Evolutionary conservation across 2,797 vertebrate genomes (phyloP), one percentile per base, ranked within the genome.

Genomic region (Siniperca obscura): DNA sequence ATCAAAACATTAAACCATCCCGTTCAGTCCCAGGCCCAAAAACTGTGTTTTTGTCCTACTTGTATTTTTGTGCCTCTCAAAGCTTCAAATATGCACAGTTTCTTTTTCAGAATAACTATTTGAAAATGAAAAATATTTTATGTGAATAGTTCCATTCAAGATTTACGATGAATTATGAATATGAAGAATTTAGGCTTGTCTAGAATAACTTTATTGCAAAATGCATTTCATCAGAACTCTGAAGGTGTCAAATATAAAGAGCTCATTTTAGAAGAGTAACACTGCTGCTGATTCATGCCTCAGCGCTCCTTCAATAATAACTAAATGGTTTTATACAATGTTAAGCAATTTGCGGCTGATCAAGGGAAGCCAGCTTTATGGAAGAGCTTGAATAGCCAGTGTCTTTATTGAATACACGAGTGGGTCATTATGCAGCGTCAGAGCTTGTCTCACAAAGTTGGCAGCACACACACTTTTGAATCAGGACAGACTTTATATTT

Each of bases 351-450:
- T 72, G 52, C 21, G n/a, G 12, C 38, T 9, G 36, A 66, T 71
- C 34, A 36, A 60, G 59, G 44, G 61, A 66, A 42, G 16, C 16
- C 70, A 17, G 59, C 68, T 52, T 60, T 46, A 66, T 4, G 59
- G 34, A 60, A 17, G 40, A 55, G 57, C 36, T 42, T 40, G 44
- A 74, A 60, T 7, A 19, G 64, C 38, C 50, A 2, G n/a, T 11
- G 59, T 66, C 55, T 62, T 53, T 38, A 13, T 7, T 48, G 25
- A 68, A 48, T 4, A 16, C 42, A 25, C 44, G 46, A 74, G 50
- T 16, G 25, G 52, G 8, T 57, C 79, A 65, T 81, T 42, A 34
- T 14, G 38, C 73, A 1, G 40, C 46, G 17, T 67, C 69, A 76
- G 50, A 42, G 59, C 50, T 2, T 2, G 46, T 53, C 30, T n/a